phyloP scores from a whole-genome alignment of 2,797 vertebrate genomes.

The Tapera naevia region DNA sequence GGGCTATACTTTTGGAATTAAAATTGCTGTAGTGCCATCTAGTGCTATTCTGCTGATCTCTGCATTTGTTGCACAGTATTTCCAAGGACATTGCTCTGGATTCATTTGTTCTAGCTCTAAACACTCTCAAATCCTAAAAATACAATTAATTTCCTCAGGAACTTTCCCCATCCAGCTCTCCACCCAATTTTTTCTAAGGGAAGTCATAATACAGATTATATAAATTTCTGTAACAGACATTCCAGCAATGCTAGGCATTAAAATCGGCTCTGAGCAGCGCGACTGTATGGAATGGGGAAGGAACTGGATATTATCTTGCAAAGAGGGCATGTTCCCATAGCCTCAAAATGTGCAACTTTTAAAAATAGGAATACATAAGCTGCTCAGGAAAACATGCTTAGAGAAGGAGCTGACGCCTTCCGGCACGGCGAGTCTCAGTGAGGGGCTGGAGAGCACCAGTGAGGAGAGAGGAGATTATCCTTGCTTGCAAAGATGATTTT shows the following conservation, averaged over 20 bases:
- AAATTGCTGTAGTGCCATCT: conserved; percentile 59
- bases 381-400: not conserved
- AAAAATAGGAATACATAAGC: conserved; percentile 42
- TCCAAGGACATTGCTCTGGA: not conserved
- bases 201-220: not conserved
- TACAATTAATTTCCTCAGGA: not conserved
- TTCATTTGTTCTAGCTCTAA: not conserved
- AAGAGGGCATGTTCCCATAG: not conserved
- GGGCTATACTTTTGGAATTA: not conserved
- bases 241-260: not conserved
- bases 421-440: not conserved
- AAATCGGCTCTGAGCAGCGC: not conserved
- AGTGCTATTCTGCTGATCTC: conserved; percentile 6
- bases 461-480: not conserved
- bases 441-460: not conserved
- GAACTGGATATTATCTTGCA: not conserved
- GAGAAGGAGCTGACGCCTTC: not conserved
- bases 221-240: not conserved
- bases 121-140: not conserved
- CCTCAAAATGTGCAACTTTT: conserved; percentile 6
- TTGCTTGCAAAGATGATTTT: not conserved
- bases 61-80: not conserved
- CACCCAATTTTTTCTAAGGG: not conserved
- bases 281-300: not conserved
- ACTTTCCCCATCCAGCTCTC: not conserved